These are phyloP conservation scores for Drosophila colorata DNA, from an alignment of 2,888 invertebrate species.

Conservation along the genomic window DNA sequence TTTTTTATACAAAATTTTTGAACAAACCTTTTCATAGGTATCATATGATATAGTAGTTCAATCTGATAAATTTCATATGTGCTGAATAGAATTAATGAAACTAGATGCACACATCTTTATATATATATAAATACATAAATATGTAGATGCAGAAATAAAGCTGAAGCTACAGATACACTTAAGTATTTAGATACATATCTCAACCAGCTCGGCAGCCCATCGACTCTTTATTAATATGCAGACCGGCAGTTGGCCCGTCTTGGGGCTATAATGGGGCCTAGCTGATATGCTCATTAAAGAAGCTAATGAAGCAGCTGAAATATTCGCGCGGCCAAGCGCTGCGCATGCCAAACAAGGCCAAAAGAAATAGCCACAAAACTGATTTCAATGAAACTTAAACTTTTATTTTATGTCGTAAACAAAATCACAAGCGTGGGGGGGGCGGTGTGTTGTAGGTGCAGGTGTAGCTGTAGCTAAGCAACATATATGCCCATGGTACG, in stretches of 20 bases:
- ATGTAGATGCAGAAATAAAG: background rate
- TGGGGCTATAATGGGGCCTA: slow-evolving; percentile 31
- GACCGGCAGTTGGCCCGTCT: slow-evolving; percentile 37
- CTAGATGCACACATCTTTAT: background rate
- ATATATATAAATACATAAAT: background rate
- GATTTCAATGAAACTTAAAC: slow-evolving; percentile 47
- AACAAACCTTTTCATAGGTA: too few species aligned
- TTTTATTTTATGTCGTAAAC: slow-evolving; percentile 61
- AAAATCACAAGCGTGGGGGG: slow-evolving; percentile 61
- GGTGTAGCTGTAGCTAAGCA: slow-evolving; percentile 1
- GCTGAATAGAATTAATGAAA: background rate
- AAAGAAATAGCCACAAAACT: background rate
- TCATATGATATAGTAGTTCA: background rate
- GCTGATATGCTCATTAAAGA: slow-evolving; percentile 49
- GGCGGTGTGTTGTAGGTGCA: background rate
- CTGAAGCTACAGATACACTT: background rate
- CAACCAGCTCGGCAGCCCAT: background rate
- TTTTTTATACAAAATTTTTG: background rate
- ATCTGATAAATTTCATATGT: background rate
- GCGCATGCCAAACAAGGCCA: slow-evolving; percentile 41
- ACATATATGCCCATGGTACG: slow-evolving; percentile 42
- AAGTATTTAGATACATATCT: background rate
- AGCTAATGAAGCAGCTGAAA: slow-evolving; percentile 65
- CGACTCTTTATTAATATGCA: slow-evolving; percentile 59
- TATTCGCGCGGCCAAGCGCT: slow-evolving; percentile 44